Percentiles rank a stretch among this genome's conserved stretches.
Evolutionary conservation across 2,113 vertebrate species (phyloP).

Genomic region (Alethe diademata): DNA sequence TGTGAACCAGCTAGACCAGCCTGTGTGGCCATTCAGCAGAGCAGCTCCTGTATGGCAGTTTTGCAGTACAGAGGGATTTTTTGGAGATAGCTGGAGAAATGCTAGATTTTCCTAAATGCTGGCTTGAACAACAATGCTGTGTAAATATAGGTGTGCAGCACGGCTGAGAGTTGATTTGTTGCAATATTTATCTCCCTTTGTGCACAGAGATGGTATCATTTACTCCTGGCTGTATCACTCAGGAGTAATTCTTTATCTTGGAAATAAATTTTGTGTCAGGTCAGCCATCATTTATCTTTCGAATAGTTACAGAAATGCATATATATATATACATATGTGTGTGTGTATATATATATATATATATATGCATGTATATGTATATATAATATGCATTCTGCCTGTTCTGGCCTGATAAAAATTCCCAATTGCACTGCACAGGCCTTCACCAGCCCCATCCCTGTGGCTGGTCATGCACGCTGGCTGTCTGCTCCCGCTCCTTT

Average conservation of each 20-base stretch:
- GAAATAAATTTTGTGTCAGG: neutral
- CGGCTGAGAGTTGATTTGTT: neutral
- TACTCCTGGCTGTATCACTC: neutral
- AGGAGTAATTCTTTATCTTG: neutral
- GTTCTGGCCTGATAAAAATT: neutral
- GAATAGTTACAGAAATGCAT: neutral
- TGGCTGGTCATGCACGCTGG: fast-evolving
- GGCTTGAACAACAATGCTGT: neutral
- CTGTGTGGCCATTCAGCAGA: neutral
- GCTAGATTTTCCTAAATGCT: neutral
- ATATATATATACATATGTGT: no score
- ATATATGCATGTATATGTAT: neutral
- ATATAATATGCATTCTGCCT: neutral
- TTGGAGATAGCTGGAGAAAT: neutral
- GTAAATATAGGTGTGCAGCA: neutral
- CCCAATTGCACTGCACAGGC: neutral
- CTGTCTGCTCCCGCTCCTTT: neutral
- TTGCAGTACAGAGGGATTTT: neutral
- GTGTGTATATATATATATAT: neutral
- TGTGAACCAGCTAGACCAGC: neutral
- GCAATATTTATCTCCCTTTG: neutral
- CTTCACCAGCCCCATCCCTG: neutral
- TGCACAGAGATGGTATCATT: neutral
- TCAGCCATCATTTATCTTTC: neutral
- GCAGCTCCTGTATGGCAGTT: neutral